These are phyloP conservation scores for Trichopoda pennipes DNA, from an alignment of 2,888 invertebrate species.

Conservation along the genomic window DNA sequence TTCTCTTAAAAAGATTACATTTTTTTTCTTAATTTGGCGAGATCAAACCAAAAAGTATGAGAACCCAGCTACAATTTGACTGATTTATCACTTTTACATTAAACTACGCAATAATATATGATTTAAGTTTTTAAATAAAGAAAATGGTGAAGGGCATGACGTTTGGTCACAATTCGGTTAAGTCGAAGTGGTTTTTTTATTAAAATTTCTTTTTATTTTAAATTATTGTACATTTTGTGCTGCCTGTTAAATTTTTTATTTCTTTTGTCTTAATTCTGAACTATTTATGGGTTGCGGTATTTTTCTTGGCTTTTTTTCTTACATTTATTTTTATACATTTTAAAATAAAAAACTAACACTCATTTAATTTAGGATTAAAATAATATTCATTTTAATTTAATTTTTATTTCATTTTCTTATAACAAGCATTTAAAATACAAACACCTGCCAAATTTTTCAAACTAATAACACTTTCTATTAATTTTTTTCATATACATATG, in stretches of 20 bases:
- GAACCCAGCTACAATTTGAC: too few relatives aligned
- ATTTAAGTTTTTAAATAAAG: background rate
- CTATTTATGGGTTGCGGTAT: conserved; percentile 51
- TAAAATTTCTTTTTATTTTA: conserved; percentile 25
- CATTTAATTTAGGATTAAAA: conserved; percentile 28
- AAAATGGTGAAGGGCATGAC: conserved; percentile 31
- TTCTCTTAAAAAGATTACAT: too few relatives aligned
- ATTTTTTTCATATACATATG: background rate
- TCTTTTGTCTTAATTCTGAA: conserved; percentile 19
- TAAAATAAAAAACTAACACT: conserved; percentile 23
- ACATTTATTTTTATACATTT: background rate
- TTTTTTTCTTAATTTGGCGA: too few relatives aligned
- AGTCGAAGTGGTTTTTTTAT: background rate
- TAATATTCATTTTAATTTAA: conserved; percentile 16
- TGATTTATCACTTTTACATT: too few relatives aligned
- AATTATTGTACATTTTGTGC: conserved; percentile 11
- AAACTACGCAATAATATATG: too few relatives aligned
- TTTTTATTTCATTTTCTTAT: conserved; percentile 64
- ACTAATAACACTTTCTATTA: conserved; percentile 32
- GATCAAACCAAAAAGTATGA: too few relatives aligned
- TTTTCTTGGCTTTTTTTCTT: conserved; percentile 1
- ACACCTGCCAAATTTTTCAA: conserved; percentile 31
- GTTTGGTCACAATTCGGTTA: too few relatives aligned
- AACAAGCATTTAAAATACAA: conserved; percentile 70
- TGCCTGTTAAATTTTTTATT: conserved; percentile 45